phyloP scores from a whole-genome alignment of 1,140 invertebrate species.

The Drosophila sulfurigaster region DNA sequence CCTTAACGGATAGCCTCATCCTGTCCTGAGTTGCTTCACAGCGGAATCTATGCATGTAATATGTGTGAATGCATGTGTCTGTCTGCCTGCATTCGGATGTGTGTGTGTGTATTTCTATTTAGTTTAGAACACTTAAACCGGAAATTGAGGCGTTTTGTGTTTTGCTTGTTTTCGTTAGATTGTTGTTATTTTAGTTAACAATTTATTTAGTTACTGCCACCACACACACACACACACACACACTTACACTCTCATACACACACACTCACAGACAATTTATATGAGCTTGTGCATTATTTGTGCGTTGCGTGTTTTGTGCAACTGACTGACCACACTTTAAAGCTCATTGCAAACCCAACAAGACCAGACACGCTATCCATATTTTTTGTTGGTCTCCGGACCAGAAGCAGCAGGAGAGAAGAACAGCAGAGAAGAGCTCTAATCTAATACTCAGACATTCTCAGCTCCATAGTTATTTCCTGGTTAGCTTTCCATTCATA shows the following conservation, averaged over 20 bases:
- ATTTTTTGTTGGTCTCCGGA: not conserved
- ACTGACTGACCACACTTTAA: constrained; percentile 42
- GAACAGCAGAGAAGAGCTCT: not conserved
- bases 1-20: constrained; percentile 63
- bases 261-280: constrained; percentile 56
- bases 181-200: constrained; percentile 84
- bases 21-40: constrained; percentile 17
- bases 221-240: constrained; percentile 39
- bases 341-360: constrained; percentile 21
- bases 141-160: constrained; percentile 84
- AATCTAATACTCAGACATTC: not conserved
- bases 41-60: constrained; percentile 10
- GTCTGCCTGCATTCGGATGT: constrained; percentile 1
- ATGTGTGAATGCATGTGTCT: constrained; percentile 33
- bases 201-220: constrained; percentile 77
- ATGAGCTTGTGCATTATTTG: constrained; percentile 56
- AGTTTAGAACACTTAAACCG: constrained; percentile 81
- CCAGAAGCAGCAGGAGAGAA: too few relatives aligned
- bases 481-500: constrained; percentile 12
- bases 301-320: constrained; percentile 51
- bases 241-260: constrained; percentile 14
- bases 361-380: not conserved
- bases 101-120: constrained; percentile 67
- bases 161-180: constrained; percentile 81
- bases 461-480: constrained; percentile 45